These are phyloP conservation scores for Drosophila simulans DNA, from an alignment of 1,140 invertebrate species.

Conservation along the genomic window DNA sequence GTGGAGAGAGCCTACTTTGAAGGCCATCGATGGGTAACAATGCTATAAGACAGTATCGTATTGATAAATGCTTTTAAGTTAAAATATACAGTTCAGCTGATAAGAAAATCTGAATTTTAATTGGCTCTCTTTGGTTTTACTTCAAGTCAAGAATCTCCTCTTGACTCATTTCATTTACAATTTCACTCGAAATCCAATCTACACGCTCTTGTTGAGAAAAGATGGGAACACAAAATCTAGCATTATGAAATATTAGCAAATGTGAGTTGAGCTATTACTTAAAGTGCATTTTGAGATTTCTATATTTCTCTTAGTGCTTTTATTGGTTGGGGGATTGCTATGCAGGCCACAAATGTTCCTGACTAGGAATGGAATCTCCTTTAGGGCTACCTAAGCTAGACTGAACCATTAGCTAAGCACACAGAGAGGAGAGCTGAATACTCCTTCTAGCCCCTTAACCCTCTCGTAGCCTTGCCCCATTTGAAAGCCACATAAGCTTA, in stretches of 20 bases:
- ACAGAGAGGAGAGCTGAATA: constrained; percentile 26
- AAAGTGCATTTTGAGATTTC: neutral
- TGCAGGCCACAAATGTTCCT: constrained; percentile 25
- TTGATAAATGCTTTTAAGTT: neutral
- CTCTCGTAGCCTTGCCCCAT: neutral
- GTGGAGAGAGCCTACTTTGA: neutral
- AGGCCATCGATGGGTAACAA: constrained; percentile 6
- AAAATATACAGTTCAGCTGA: neutral
- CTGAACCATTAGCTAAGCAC: constrained; percentile 43
- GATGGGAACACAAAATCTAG: neutral
- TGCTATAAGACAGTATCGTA: neutral
- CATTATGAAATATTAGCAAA: too few relatives aligned
- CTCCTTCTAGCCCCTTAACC: neutral
- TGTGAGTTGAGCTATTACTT: neutral
- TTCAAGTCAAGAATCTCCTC: too few relatives aligned
- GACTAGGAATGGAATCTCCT: constrained; percentile 5
- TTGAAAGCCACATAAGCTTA: constrained; percentile 37
- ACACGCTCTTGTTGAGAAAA: too few relatives aligned
- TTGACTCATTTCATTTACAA: too few relatives aligned
- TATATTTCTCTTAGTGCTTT: neutral
- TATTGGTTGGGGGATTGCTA: constrained; percentile 1
- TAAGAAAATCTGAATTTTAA: too few relatives aligned
- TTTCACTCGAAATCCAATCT: too few relatives aligned
- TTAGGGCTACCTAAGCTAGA: constrained; percentile 8
- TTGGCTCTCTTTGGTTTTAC: too few relatives aligned